phyloP scores from a whole-genome alignment of 2,888 invertebrate genomes.

The Tyria jacobaeae region DNA sequence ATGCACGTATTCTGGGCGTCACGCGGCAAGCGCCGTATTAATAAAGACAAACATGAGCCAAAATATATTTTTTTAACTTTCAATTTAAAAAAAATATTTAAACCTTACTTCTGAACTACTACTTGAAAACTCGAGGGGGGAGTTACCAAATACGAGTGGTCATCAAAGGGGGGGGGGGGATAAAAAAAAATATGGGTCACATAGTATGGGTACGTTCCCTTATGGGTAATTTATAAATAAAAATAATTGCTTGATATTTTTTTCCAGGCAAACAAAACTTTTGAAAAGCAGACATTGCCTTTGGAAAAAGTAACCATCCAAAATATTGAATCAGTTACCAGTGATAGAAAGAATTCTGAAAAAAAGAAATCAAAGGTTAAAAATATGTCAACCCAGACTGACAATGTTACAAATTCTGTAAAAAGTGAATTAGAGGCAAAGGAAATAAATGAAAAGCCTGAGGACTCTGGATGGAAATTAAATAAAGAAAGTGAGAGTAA shows the following conservation, averaged over 20 bases:
- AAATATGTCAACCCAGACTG: slow-evolving; percentile 57
- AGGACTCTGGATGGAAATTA: slow-evolving; percentile 62
- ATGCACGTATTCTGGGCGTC: too few relatives aligned
- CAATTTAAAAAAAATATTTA: too few relatives aligned
- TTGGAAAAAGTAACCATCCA: not conserved
- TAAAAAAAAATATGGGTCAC: too few relatives aligned
- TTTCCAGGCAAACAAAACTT: slow-evolving; percentile 24
- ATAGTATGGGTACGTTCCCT: too few relatives aligned
- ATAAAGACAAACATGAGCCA: too few relatives aligned
- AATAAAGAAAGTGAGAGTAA: slow-evolving; percentile 60
- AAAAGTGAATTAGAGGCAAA: slow-evolving; percentile 7
- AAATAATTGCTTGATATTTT: not conserved
- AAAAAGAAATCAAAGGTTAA: slow-evolving; percentile 22
- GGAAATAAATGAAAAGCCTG: slow-evolving; percentile 22
- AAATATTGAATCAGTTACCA: not conserved
- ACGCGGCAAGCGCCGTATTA: too few relatives aligned
- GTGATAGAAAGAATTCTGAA: not conserved
- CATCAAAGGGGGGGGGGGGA: too few relatives aligned
- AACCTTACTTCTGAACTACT: too few relatives aligned
- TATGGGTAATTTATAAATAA: not conserved
- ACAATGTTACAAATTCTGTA: slow-evolving; percentile 18
- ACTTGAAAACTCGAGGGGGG: too few relatives aligned
- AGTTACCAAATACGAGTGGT: too few relatives aligned
- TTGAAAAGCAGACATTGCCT: too few relatives aligned
- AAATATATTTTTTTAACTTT: too few relatives aligned